phyloP scores from a whole-genome alignment of 2,888 invertebrate species.

The Apamea epomidion region DNA sequence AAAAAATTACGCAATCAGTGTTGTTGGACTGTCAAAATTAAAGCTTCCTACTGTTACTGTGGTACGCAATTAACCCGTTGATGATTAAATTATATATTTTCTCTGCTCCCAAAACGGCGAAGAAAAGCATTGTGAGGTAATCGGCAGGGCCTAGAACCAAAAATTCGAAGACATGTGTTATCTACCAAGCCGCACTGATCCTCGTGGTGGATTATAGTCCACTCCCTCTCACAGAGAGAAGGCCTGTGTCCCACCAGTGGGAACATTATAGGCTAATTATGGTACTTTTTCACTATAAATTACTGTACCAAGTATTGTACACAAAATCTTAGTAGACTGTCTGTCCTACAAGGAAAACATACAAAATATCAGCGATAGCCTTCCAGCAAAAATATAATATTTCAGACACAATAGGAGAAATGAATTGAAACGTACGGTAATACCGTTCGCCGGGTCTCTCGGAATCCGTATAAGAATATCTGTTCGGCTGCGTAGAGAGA shows the following conservation, averaged over 20 bases:
- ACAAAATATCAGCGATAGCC: conserved; percentile 11
- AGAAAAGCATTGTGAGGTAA: too few species aligned
- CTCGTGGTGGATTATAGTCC: too few species aligned
- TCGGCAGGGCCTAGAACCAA: too few species aligned
- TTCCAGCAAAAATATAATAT: conserved; percentile 45
- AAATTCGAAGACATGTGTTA: too few species aligned
- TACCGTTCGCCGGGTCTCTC: conserved; percentile 24
- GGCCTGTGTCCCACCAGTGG: not conserved
- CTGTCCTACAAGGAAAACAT: conserved; percentile 16
- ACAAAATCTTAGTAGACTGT: not conserved
- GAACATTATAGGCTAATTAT: not conserved
- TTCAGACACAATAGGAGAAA: conserved; percentile 46
- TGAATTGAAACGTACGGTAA: conserved; percentile 46
- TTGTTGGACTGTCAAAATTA: too few species aligned
- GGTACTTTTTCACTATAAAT: not conserved
- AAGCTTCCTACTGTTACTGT: too few species aligned
- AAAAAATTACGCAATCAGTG: too few species aligned
- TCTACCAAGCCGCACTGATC: too few species aligned
- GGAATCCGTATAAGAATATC: conserved; percentile 47
- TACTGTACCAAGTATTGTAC: not conserved
- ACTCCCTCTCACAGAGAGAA: too few species aligned
- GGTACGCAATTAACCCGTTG: too few species aligned
- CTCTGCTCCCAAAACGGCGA: too few species aligned
- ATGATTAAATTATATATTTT: too few species aligned
- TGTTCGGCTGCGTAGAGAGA: not conserved